Evolutionary conservation across 2,113 vertebrate genomes (phyloP).

Genomic region (Athene cunicularia): DNA sequence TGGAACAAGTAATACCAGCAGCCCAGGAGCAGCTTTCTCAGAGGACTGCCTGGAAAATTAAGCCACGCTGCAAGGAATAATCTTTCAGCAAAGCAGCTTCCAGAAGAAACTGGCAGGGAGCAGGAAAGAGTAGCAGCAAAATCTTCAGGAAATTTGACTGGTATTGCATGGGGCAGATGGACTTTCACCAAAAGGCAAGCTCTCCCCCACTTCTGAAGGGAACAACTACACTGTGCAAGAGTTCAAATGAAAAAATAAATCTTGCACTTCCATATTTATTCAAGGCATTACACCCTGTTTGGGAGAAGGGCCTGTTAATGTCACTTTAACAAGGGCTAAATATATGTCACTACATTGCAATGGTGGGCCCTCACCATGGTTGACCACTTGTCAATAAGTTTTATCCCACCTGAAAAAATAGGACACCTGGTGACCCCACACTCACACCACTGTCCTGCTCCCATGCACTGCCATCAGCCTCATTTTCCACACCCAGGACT

Average conservation of each 20-base stretch:
- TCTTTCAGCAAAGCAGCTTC: neutral
- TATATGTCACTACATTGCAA: rapidly evolving
- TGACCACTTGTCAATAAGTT: neutral
- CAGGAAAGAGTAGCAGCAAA: neutral
- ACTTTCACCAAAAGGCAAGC: neutral
- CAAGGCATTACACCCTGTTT: neutral
- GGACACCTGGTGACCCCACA: neutral
- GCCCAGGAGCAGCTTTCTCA: neutral
- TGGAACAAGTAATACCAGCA: neutral
- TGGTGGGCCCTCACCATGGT: no score
- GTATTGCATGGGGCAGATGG: neutral
- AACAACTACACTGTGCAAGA: neutral
- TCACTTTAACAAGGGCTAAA: neutral
- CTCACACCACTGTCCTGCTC: neutral
- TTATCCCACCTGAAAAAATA: no score
- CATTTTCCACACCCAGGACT: neutral
- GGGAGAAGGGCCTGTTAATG: neutral
- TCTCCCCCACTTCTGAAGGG: neutral
- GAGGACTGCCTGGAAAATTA: neutral
- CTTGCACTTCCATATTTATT: neutral
- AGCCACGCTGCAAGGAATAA: neutral
- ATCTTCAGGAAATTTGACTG: neutral
- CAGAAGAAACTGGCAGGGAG: neutral
- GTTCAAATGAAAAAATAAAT: neutral
- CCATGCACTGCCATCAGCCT: neutral